Base-by-base conservation (phyloP, 2,797 vertebrate genomes). In the Carapus acus region DNA sequence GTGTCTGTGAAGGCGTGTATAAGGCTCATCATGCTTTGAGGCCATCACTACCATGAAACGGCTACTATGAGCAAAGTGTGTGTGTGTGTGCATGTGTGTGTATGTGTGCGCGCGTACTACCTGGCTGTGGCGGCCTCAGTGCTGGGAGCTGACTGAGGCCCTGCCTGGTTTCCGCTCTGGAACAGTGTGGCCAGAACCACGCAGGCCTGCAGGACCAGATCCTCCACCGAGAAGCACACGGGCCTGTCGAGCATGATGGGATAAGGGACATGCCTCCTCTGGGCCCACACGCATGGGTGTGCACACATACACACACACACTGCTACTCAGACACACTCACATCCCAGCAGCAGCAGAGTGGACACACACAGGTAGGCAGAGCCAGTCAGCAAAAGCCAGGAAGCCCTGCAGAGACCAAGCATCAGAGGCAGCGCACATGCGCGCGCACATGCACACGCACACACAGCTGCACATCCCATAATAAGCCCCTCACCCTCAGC, bases 111-210 rank as follows among this genome's bases (percentile, higher is more conserved):
- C 38, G 24, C 45, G 27, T 18, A 14, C 36, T 79, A 87, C 88
- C 85, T 75, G 24, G 23, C 52, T 63, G 61, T 6, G 15, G 50
- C 3, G 1, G 50, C 43, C 14, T 4, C 34, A 8, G 27, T 54
- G 38, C 40, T 7, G 3, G 61, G 45, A 2, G 77, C 40, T 29
- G 63, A 72, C 49, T 83, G 88, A 49, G 87, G 83, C 11, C 63
- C 63, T 2, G 3, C 36, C 19, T 55, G 54, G 46, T 73, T 78
- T 36, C 81, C 81, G 17, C 67, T 31, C 46, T 91, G 87, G 0
- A 63, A 77, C 59, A 93, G 65, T 1, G 94, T 98, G 2, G 95
- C 90, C 79, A 98, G 71, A 64, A 96, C 86, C 43, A 97, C 87
- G 57, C 70, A 85, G 58, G 89, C 93, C 73, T 97, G 91, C 66